Base-by-base conservation (phyloP, 2,797 vertebrate genomes). In the Chloroceryle amazona region DNA sequence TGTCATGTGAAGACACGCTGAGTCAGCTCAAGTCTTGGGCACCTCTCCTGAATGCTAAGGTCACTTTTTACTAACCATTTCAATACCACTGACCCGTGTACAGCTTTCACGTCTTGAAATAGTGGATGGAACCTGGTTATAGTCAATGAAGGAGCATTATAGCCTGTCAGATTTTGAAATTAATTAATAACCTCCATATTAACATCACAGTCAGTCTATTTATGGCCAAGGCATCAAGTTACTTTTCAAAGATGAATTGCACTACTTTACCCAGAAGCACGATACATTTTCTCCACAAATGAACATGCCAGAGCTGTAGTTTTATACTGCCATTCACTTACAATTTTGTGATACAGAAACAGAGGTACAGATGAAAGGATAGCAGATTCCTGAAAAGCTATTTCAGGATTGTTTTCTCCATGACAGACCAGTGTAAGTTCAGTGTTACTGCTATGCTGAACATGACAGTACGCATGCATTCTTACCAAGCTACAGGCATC, bases 381-480 rank as follows among this genome's bases (percentile, higher is more conserved):
- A 82, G 26, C 7, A 60, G 15, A 42, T 13, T 60, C 6, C 68
- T 35, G 26, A 60, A 74, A 52, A 63, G 12, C 33, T 74, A 19
- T 39, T 80, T 60, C 33, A 41, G 13, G 49, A 28, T 61, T 86
- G 23, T 51, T 51, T 74, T 62, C 31, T 63, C 39, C 35, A 26
- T 16, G 29, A 65, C 57, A 83, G 39, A 42, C 5, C 51, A 75
- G 33, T 22, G 2, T 13, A 61, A 81, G 18, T 44, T 44, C 81
- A 49, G 28, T 33, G 41, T 39, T 29, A 54, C 4, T 49, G 35
- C 51, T 54, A 79, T 16, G 21, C 23, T 52, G 54, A 67, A 60
- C 26, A 26, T 0, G 1, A 52, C 19, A 17, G 13, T 23, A 37
- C 2, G 9, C 13, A 31, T 6, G 6, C 26, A 13, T 35, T 66